Conservation (phyloP, 2,113 vertebrate genomes). For the Ammodytes dubius region DNA sequence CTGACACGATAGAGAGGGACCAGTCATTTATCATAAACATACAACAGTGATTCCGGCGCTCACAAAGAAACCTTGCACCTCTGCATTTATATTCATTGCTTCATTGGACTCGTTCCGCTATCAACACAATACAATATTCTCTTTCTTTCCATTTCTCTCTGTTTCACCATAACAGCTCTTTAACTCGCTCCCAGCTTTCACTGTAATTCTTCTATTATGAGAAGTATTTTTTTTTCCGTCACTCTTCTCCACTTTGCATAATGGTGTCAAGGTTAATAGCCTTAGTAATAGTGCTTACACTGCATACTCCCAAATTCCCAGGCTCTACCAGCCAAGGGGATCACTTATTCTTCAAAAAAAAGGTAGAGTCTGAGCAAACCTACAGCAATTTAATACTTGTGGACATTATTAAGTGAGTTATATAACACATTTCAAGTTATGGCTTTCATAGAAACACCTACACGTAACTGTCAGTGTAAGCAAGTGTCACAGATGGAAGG, state of each 20-base stretch:
- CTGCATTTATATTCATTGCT: constrained; percentile 75
- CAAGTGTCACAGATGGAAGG: constrained; percentile 28
- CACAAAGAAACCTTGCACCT: constrained; percentile 60
- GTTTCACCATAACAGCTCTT: constrained; percentile 23
- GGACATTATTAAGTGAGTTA: background rate
- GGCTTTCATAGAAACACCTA: constrained; percentile 10
- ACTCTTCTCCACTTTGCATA: constrained; percentile 62
- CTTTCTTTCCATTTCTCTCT: constrained; percentile 29
- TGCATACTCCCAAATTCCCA: constrained; percentile 63
- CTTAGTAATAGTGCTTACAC: constrained; percentile 47
- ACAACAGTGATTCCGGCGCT: constrained; percentile 61
- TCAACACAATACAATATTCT: constrained; percentile 44
- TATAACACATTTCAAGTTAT: background rate
- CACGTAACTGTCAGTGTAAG: constrained; percentile 30
- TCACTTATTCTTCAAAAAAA: constrained; percentile 35
- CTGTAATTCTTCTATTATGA: constrained; percentile 41
- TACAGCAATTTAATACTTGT: constrained; percentile 8
- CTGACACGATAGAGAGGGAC: constrained; percentile 67
- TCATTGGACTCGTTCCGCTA: constrained; percentile 50
- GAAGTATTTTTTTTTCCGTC: constrained; percentile 39
- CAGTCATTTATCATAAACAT: constrained; percentile 79
- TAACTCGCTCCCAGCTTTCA: constrained; percentile 16
- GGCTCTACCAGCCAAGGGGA: constrained; percentile 30
- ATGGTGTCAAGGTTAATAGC: constrained; percentile 72
- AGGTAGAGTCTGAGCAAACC: constrained; percentile 25